phyloP scores from a whole-genome alignment of 1,140 invertebrate species.

The Drosophila eugracilis region DNA sequence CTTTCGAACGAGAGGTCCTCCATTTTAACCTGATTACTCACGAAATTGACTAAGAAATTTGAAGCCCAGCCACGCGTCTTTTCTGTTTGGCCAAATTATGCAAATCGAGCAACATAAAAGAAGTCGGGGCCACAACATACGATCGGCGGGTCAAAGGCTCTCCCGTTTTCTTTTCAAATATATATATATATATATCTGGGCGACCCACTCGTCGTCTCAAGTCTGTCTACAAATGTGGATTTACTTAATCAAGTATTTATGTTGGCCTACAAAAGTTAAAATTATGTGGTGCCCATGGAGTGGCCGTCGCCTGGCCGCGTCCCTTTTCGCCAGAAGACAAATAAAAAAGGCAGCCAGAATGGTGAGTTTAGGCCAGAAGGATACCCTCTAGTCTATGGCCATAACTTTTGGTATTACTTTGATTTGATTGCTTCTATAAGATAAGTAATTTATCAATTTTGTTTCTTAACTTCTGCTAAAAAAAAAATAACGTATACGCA shows the following conservation, averaged over 20 bases:
- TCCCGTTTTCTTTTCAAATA: not conserved
- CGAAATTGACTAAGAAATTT: conserved; percentile 47
- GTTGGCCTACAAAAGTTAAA: conserved; percentile 72
- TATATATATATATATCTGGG: not conserved
- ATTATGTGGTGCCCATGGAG: conserved; percentile 60
- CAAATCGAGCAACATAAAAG: conserved; percentile 56
- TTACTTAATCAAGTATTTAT: conserved; percentile 75
- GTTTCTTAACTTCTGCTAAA: no score
- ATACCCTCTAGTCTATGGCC: not conserved
- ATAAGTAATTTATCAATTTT: no score
- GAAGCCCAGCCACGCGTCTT: conserved; percentile 15
- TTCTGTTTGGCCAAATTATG: conserved; percentile 47
- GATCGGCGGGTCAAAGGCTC: conserved; percentile 38
- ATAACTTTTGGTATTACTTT: no score
- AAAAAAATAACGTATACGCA: not conserved
- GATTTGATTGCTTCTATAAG: no score
- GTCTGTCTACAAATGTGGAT: conserved; percentile 73
- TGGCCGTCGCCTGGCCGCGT: conserved; percentile 17
- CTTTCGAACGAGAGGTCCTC: conserved; percentile 11
- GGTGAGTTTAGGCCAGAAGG: not conserved
- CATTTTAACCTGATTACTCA: conserved; percentile 33
- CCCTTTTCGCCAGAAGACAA: conserved; percentile 33
- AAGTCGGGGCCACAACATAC: conserved; percentile 10
- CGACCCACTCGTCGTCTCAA: conserved; percentile 45
- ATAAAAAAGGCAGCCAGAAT: conserved; percentile 34